Evolutionary conservation across 2,113 vertebrate genomes (phyloP).

Genomic region (Etheostoma spectabile): DNA sequence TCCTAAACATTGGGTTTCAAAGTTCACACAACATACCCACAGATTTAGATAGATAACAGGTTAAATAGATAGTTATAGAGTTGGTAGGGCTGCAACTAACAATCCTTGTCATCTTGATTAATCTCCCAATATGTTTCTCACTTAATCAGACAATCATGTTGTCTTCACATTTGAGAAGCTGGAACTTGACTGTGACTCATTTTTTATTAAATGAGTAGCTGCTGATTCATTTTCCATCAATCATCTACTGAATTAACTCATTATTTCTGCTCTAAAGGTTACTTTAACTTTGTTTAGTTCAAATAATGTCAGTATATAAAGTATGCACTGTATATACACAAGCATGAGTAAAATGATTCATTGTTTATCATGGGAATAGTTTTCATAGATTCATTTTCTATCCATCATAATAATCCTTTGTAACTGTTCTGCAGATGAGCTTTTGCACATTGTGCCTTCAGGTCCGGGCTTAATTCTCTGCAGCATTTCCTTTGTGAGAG

Average conservation of each 20-base stretch:
- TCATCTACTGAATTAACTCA: too few species aligned
- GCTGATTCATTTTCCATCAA: too few species aligned
- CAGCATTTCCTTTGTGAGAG: not conserved
- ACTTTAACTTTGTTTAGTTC: too few species aligned
- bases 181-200: not conserved
- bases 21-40: not conserved
- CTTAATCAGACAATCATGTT: not conserved
- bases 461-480: not conserved
- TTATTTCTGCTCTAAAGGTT: too few species aligned
- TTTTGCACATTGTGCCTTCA: not conserved
- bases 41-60: not conserved
- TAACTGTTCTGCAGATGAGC: slow-evolving; percentile 39
- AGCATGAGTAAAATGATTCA: too few species aligned
- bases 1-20: not conserved
- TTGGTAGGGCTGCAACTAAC: not conserved
- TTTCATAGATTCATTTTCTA: too few species aligned
- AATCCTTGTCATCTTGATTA: not conserved
- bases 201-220: too few species aligned
- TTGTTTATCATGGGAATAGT: too few species aligned
- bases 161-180: not conserved
- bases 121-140: not conserved
- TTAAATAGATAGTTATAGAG: not conserved
- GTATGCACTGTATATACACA: too few species aligned
- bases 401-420: slow-evolving; percentile 16
- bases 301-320: too few species aligned